Conservation (phyloP, 2,888 invertebrate species). For the Iselma pallidipennis region DNA sequence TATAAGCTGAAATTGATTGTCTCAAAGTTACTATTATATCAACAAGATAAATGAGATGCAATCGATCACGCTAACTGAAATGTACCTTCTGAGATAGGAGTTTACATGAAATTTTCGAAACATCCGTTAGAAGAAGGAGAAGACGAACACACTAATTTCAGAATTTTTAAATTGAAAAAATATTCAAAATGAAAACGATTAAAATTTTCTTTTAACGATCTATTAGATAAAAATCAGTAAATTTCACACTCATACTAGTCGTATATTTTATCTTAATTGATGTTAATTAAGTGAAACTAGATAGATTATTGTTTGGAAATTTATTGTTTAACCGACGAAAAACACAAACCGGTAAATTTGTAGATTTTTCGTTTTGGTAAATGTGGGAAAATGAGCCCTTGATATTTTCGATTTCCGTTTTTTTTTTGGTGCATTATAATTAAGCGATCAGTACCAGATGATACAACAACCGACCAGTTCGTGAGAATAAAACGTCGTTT, state of each 20-base stretch:
- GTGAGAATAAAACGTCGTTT: slow-evolving; percentile 18
- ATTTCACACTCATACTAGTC: not conserved
- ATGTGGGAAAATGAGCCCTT: not conserved
- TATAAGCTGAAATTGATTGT: not conserved
- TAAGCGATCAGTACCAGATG: slow-evolving; percentile 18
- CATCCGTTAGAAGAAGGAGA: not conserved
- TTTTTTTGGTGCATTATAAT: slow-evolving; percentile 4
- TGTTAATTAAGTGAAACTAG: not conserved
- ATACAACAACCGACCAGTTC: slow-evolving; percentile 14
- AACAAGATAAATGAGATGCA: not conserved
- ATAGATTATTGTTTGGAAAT: too few species aligned
- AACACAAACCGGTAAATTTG: not conserved
- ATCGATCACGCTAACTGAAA: slow-evolving; percentile 1
- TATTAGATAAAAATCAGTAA: too few species aligned
- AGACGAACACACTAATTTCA: not conserved
- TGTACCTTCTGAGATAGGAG: not conserved
- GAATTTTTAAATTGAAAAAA: too few species aligned
- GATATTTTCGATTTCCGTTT: not conserved
- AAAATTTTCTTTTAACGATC: too few species aligned
- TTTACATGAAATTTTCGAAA: not conserved
- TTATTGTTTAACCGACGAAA: not conserved
- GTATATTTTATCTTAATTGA: not conserved
- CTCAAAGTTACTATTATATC: not conserved
- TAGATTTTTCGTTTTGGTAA: not conserved
- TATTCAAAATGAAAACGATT: not conserved